phyloP scores from a whole-genome alignment of 1,140 invertebrate genomes.

The Caligus rogercresseyi region DNA sequence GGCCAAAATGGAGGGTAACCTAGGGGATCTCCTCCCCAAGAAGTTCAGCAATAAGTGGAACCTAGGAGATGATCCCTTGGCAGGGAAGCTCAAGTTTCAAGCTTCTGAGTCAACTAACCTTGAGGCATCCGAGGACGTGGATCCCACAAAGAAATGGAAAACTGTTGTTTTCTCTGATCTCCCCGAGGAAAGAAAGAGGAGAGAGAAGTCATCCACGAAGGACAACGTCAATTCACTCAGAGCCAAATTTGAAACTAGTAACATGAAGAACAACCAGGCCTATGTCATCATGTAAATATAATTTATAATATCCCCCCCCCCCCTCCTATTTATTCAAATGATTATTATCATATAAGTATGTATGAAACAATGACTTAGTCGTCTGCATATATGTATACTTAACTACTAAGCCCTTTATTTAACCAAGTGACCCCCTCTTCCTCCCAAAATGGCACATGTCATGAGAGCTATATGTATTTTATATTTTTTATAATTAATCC shows the following conservation, averaged over 20 bases:
- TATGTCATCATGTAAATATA: constrained; percentile 20
- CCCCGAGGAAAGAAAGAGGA: constrained; percentile 13
- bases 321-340: too few species aligned
- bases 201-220: neutral
- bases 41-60: constrained; percentile 11
- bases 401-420: too few species aligned
- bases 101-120: neutral
- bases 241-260: constrained; percentile 16
- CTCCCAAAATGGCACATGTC: too few species aligned
- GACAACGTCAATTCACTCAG: constrained; percentile 17
- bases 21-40: constrained; percentile 14
- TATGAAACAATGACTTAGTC: too few species aligned
- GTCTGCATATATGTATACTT: too few species aligned
- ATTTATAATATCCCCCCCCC: too few species aligned
- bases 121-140: constrained; percentile 11
- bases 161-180: constrained; percentile 19
- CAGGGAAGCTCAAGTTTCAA: constrained; percentile 16
- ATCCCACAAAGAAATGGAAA: constrained; percentile 18
- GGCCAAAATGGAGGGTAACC: constrained; percentile 20
- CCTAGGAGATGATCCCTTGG: constrained; percentile 1
- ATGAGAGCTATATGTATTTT: too few species aligned
- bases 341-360: too few species aligned
- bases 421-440: too few species aligned
- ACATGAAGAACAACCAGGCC: constrained; percentile 20
- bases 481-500: too few species aligned